These are phyloP conservation scores for Tapera naevia DNA, from an alignment of 2,797 vertebrate genomes.

Conservation along the genomic window DNA sequence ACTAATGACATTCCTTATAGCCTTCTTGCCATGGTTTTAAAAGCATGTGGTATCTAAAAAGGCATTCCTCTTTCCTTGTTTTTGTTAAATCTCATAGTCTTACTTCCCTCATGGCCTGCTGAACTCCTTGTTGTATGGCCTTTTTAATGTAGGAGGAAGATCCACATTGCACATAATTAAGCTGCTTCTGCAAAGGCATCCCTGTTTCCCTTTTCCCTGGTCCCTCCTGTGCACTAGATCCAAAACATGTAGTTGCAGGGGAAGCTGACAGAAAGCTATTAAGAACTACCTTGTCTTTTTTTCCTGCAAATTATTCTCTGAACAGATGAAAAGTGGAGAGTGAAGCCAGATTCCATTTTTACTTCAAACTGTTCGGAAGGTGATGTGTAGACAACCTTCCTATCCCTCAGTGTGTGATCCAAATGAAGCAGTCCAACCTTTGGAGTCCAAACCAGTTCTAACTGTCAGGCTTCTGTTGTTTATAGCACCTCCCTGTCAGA, in stretches of 20 bases:
- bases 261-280: background rate
- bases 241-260: background rate
- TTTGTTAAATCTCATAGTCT: background rate
- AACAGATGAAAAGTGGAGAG: background rate
- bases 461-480: background rate
- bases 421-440: background rate
- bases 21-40: background rate
- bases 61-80: background rate
- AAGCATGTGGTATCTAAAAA: background rate
- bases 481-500: background rate
- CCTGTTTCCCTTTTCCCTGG: background rate
- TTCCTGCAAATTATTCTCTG: background rate
- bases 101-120: background rate
- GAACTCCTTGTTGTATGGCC: background rate
- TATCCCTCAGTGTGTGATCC: background rate
- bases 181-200: background rate
- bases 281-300: background rate
- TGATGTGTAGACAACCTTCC: background rate
- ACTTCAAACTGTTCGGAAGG: background rate
- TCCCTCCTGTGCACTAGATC: background rate
- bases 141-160: background rate
- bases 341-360: background rate
- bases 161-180: background rate
- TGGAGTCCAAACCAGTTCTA: background rate
- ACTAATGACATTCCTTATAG: background rate